These are phyloP conservation scores for Poeciliopsis retropinna DNA, from an alignment of 2,113 vertebrate genomes.

Conservation along the genomic window DNA sequence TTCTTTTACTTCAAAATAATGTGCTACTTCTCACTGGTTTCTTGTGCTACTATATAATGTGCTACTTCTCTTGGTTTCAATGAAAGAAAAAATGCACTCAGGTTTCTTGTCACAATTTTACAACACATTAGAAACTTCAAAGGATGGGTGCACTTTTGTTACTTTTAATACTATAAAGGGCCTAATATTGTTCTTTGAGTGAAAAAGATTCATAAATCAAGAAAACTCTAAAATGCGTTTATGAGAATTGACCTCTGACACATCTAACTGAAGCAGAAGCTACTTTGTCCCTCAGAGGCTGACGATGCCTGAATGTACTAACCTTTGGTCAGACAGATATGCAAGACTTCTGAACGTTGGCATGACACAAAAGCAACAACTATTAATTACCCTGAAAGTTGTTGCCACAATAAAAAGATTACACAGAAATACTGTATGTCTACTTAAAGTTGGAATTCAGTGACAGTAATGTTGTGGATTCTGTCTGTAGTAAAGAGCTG, in stretches of 20 bases:
- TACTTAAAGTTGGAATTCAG: conserved; percentile 37
- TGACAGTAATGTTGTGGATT: not conserved
- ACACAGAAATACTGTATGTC: conserved; percentile 7
- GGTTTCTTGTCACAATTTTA: not conserved
- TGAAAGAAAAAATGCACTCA: not conserved
- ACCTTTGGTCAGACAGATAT: conserved; percentile 60
- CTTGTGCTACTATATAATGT: no score
- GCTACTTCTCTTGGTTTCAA: not conserved
- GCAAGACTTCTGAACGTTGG: conserved; percentile 19
- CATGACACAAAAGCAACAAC: conserved; percentile 38
- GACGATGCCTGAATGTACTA: conserved; percentile 29
- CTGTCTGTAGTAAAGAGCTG: not conserved
- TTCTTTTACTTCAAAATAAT: not conserved
- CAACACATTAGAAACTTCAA: not conserved
- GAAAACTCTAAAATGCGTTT: not conserved
- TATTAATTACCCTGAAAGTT: conserved; percentile 1
- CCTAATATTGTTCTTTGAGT: not conserved
- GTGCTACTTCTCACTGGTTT: not conserved
- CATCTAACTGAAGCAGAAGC: conserved; percentile 26
- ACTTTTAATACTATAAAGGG: not conserved
- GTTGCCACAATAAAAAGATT: conserved; percentile 13
- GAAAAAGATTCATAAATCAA: not conserved
- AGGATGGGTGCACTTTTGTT: not conserved
- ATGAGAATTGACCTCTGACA: conserved; percentile 2
- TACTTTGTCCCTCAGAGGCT: conserved; percentile 55